Evolutionary conservation across 1,140 invertebrate genomes (phyloP).

Genomic region (Frieseomelitta varia): DNA sequence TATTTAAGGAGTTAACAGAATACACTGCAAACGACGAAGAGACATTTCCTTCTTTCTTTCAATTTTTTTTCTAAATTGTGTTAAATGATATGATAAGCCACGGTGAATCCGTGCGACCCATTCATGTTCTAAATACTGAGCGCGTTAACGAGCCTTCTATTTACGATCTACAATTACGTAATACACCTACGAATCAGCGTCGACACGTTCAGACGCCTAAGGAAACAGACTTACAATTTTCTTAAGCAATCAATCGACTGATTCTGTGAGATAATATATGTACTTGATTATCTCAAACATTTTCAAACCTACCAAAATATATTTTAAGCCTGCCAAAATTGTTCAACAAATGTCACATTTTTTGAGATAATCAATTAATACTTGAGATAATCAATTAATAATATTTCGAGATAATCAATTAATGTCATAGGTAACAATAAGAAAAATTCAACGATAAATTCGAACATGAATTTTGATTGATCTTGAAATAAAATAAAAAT

Average conservation of each 20-base stretch:
- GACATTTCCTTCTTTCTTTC: too few species aligned
- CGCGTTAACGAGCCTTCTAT: slow-evolving; percentile 54
- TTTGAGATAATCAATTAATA: too few species aligned
- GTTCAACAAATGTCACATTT: too few species aligned
- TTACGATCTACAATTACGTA: slow-evolving; percentile 44
- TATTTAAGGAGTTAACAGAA: neutral
- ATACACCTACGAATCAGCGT: slow-evolving; percentile 43
- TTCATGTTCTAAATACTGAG: slow-evolving; percentile 46
- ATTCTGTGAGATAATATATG: slow-evolving; percentile 8
- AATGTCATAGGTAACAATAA: too few species aligned
- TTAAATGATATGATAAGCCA: neutral
- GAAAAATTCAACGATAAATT: too few species aligned
- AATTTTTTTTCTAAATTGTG: slow-evolving; percentile 9
- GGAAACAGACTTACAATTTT: slow-evolving; percentile 15
- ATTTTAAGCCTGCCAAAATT: too few species aligned
- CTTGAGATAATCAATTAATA: too few species aligned
- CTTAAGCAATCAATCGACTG: slow-evolving; percentile 7
- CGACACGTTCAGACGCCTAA: slow-evolving; percentile 20
- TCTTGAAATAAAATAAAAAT: too few species aligned
- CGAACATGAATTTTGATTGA: too few species aligned
- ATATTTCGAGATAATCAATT: too few species aligned
- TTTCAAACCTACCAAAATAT: too few species aligned
- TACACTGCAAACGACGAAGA: neutral
- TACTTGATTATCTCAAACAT: neutral
- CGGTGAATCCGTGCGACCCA: slow-evolving; percentile 19